Conservation (phyloP, 1,140 invertebrate genomes). For the Drosophila prosaltans region DNA sequence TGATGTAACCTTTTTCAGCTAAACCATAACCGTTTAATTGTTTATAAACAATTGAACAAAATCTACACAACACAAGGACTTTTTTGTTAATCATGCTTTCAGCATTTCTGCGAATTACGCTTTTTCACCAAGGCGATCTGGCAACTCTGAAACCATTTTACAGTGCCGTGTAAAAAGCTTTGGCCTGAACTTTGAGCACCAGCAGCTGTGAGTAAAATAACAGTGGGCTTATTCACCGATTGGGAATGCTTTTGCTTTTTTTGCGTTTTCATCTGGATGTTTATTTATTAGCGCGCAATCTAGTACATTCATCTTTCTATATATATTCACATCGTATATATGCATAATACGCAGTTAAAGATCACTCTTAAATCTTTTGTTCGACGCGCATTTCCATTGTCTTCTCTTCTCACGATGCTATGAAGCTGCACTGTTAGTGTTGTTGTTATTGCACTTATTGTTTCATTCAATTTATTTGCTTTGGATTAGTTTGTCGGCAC, state of each 20-base stretch:
- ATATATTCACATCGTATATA: slow-evolving; percentile 25
- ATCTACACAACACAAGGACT: slow-evolving; percentile 19
- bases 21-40: slow-evolving; percentile 23
- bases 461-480: slow-evolving; percentile 17
- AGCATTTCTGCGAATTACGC: slow-evolving; percentile 39
- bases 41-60: slow-evolving; percentile 53
- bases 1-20: slow-evolving; percentile 1
- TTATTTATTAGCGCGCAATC: slow-evolving; percentile 54
- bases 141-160: slow-evolving; percentile 24
- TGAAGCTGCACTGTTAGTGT: slow-evolving; percentile 45
- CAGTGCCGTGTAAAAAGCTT: slow-evolving; percentile 15
- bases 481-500: slow-evolving; percentile 24
- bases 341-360: slow-evolving; percentile 66
- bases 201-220: slow-evolving; percentile 44
- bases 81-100: slow-evolving; percentile 38
- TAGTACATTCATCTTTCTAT: slow-evolving; percentile 45
- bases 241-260: slow-evolving; percentile 41
- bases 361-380: slow-evolving; percentile 64
- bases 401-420: slow-evolving; percentile 36
- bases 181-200: slow-evolving; percentile 35
- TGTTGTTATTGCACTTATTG: slow-evolving; percentile 35
- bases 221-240: slow-evolving; percentile 55
- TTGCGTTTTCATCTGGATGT: slow-evolving; percentile 38
- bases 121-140: slow-evolving; percentile 39
- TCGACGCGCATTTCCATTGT: slow-evolving; percentile 48